Base-by-base conservation (phyloP, 2,113 vertebrate species). In the Ptilonorhynchus violaceus region DNA sequence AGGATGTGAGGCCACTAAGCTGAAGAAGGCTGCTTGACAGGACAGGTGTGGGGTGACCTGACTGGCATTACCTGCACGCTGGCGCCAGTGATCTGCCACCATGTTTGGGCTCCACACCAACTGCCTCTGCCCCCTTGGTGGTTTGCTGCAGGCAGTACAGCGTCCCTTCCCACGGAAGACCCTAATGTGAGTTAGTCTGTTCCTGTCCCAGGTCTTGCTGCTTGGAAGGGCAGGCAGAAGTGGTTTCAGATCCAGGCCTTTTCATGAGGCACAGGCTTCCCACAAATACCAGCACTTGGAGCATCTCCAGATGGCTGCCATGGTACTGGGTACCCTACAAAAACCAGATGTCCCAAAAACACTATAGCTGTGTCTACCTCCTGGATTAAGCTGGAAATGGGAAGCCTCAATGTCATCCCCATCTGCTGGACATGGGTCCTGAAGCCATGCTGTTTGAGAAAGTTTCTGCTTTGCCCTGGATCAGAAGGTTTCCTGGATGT, bases 321-420 rank as follows among this genome's bases (percentile, higher is more conserved):
- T 1, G 9, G 53, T 35, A 49, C 4, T 8, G 27, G 11, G 10
- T 68, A 3, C 69, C 25, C 20, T 55, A 18, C 2, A 10, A 70
- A 55, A 20, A 70, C 13, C 2, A 11, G 22, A 6, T 39, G 15
- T 24, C 28, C 66, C 33, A 30, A 19, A 42, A 69, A 14, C 0
- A 0, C 13, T 31, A 4, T 16, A 35, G 23, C 20, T 4, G 1
- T 2, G 2, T 28, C 23, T 9, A 39, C 0, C 7, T 6, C 17
- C 6, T 3, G 12, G 33, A 14, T 78, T 6, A 3, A 70, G 27
- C 23, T 15, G 28, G 30, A 28, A 56, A 8, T 59, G 27, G 49
- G 44, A 70, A 75, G 47, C 15, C 58, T 14, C 39, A 41, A 6
- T 15, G 28, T 10, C 46, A 41, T n/a, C 9, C 15, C 8, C 0